Conservation (phyloP, 2,113 vertebrate genomes). For the Plectropomus leopardus region DNA sequence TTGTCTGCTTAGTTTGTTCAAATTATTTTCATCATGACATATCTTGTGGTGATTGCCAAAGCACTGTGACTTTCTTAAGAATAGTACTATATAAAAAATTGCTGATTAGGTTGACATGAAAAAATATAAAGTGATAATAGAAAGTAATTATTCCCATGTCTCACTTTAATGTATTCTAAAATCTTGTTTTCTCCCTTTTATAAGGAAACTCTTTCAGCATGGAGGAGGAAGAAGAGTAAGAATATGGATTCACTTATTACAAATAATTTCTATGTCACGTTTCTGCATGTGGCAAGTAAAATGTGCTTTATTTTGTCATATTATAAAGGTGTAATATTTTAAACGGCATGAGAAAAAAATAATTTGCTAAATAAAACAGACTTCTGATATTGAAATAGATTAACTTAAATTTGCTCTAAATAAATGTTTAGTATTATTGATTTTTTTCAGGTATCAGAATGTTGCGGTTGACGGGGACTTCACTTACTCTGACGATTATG, state of each 20-base stretch:
- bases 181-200: not conserved
- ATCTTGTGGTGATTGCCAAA: not conserved
- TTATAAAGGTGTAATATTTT: not conserved
- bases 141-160: not conserved
- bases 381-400: not conserved
- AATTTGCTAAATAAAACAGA: not conserved
- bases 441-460: constrained; percentile 26
- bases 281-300: not conserved
- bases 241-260: not conserved
- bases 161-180: not conserved
- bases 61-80: not conserved
- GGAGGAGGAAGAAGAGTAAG: constrained; percentile 24
- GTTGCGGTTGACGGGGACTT: rapidly evolving
- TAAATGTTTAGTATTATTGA: too few species aligned
- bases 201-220: constrained; percentile 19
- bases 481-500: not conserved
- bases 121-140: too few species aligned
- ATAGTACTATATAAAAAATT: not conserved
- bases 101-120: not conserved
- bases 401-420: not conserved
- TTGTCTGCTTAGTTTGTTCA: not conserved
- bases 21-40: not conserved
- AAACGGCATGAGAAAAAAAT: not conserved
- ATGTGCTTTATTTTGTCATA: not conserved
- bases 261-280: not conserved